Conservation (phyloP, 2,113 vertebrate genomes). For the Motacilla tschutschensis region DNA sequence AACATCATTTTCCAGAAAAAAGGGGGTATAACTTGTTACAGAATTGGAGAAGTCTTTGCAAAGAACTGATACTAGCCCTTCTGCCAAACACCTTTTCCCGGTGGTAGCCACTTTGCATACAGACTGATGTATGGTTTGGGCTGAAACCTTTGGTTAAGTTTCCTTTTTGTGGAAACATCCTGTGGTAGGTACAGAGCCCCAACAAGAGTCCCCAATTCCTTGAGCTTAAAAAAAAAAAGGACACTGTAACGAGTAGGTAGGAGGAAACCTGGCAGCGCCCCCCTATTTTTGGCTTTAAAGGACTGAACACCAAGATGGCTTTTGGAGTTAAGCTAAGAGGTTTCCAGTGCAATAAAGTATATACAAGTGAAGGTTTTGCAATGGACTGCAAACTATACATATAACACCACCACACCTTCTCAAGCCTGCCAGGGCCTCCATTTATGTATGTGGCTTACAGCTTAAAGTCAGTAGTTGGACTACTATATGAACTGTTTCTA, state of each 20-base stretch:
- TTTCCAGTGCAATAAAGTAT: slow-evolving; percentile 84
- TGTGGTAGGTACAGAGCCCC: slow-evolving; percentile 88
- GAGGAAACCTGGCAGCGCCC: slow-evolving; percentile 84
- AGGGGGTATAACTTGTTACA: slow-evolving; percentile 82
- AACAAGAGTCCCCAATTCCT: slow-evolving; percentile 77
- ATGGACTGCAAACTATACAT: slow-evolving; percentile 86
- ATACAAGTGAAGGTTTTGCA: slow-evolving; percentile 84
- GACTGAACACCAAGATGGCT: slow-evolving; percentile 88
- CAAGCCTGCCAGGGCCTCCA: slow-evolving; percentile 86
- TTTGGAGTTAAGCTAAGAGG: slow-evolving; percentile 84
- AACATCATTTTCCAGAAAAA: slow-evolving; percentile 78
- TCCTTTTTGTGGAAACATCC: slow-evolving; percentile 79
- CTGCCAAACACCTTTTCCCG: slow-evolving; percentile 78
- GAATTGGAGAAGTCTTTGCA: slow-evolving; percentile 87
- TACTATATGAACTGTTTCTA: slow-evolving; percentile 92
- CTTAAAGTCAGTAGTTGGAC: slow-evolving; percentile 94
- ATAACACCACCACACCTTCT: slow-evolving; percentile 83
- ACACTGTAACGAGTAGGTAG: slow-evolving; percentile 83
- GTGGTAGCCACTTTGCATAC: slow-evolving; percentile 79
- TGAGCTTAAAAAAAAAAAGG: slow-evolving; percentile 73
- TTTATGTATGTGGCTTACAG: slow-evolving; percentile 88
- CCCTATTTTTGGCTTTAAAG: slow-evolving; percentile 85
- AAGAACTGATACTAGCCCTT: slow-evolving; percentile 85
- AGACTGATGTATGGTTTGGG: slow-evolving; percentile 84
- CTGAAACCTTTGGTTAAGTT: slow-evolving; percentile 81